phyloP scores from a whole-genome alignment of 2,797 vertebrate genomes.

The Pyrocephalus nanus region DNA sequence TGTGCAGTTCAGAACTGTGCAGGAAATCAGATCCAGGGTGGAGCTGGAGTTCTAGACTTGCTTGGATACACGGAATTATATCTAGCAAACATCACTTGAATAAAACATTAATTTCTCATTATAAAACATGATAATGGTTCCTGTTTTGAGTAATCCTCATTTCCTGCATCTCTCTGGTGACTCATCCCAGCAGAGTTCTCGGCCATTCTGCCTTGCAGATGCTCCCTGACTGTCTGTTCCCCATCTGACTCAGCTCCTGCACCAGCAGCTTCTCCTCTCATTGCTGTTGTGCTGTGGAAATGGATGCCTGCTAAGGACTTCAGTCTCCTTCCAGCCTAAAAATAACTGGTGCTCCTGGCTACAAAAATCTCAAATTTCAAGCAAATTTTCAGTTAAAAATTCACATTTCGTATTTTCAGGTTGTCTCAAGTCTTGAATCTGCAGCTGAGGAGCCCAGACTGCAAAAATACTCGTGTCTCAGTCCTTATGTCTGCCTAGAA shows the following conservation, averaged over 20 bases:
- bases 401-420: neutral
- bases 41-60: neutral
- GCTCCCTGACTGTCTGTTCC: constrained; percentile 6
- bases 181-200: constrained; percentile 14
- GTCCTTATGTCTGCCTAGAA: neutral
- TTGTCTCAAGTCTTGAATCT: neutral
- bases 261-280: neutral
- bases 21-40: neutral
- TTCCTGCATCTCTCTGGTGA: constrained; percentile 43
- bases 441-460: neutral
- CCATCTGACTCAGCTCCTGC: constrained; percentile 17
- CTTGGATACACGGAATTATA: neutral
- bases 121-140: constrained; percentile 48
- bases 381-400: neutral
- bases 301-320: neutral
- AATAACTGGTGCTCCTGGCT: neutral
- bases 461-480: neutral
- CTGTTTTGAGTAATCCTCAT: constrained; percentile 41
- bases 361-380: neutral
- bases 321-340: neutral
- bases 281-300: neutral
- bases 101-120: constrained; percentile 61
- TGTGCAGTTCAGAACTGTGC: neutral
- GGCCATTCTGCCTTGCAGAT: constrained; percentile 39
- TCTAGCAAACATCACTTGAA: constrained; percentile 29